Evolutionary conservation across 2,113 vertebrate species (phyloP).

Genomic region (Chiloscyllium plagiosum): DNA sequence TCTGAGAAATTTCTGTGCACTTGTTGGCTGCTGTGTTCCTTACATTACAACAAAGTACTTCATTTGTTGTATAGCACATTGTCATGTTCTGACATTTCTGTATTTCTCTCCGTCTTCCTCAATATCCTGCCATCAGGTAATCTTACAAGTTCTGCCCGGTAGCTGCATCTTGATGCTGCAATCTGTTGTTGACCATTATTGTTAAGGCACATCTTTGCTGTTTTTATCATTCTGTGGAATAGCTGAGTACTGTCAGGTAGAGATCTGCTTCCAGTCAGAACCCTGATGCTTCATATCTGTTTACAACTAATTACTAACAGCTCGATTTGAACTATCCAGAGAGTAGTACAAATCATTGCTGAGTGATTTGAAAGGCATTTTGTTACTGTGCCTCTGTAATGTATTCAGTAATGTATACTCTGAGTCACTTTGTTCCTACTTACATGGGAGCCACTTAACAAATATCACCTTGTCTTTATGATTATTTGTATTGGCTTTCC

Average conservation of each 20-base stretch:
- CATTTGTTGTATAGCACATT: no score
- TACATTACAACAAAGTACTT: no score
- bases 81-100: no score
- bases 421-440: background rate
- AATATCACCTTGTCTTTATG: background rate
- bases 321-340: background rate
- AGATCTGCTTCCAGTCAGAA: background rate
- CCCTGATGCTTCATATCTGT: background rate
- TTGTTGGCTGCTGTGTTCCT: background rate
- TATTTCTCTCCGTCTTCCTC: no score
- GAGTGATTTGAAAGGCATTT: background rate
- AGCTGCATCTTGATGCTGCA: background rate
- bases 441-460: background rate
- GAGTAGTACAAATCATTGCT: background rate
- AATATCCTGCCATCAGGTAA: background rate
- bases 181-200: background rate
- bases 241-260: background rate
- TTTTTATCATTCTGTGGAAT: background rate
- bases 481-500: background rate
- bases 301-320: conserved; percentile 28
- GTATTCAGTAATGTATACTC: background rate
- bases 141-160: background rate
- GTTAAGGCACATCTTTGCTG: background rate
- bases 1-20: background rate
- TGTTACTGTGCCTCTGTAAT: background rate